A percentile compares a stretch with the other conserved stretches of the same genome.
Conservation (phyloP, 30 jellyfish, hydroid and myxozoan genomes). For the Clytia hemisphaerica region DNA sequence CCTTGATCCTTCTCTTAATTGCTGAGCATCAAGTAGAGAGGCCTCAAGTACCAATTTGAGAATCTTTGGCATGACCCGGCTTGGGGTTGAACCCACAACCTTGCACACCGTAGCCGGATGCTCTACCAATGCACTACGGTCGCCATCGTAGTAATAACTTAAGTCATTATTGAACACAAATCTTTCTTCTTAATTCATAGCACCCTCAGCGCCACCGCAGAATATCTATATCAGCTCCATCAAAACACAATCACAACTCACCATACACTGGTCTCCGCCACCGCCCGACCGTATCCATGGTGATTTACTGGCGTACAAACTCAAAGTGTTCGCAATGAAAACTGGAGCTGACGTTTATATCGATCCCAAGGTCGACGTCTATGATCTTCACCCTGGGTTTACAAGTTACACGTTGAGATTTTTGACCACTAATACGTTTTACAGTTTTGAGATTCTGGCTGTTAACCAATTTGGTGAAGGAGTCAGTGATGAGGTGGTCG, state of each 20-base stretch:
- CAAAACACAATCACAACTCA: background rate
- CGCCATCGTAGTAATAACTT: too few relatives aligned
- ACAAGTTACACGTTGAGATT: background rate
- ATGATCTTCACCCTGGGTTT: background rate
- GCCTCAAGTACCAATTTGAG: too few relatives aligned
- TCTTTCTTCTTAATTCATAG: background rate
- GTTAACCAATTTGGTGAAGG: constrained; percentile 4
- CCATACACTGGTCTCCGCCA: background rate
- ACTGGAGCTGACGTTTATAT: too few relatives aligned
- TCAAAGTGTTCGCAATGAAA: background rate
- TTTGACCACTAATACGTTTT: background rate
- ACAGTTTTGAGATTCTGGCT: background rate
- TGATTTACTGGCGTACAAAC: background rate
- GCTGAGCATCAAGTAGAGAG: too few relatives aligned
- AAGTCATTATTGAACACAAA: too few relatives aligned
- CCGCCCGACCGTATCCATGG: background rate
- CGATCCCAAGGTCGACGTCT: too few relatives aligned
- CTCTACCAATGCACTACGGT: too few relatives aligned
- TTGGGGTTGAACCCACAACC: too few relatives aligned
- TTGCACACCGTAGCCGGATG: too few relatives aligned
- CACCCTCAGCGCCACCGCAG: constrained; percentile 13
- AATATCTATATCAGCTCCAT: background rate
- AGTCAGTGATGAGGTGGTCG: background rate
- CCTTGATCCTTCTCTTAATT: too few relatives aligned
- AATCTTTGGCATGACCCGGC: too few relatives aligned